phyloP scores from a whole-genome alignment of 2,797 vertebrate genomes.

The Petrocephalus sullivani region DNA sequence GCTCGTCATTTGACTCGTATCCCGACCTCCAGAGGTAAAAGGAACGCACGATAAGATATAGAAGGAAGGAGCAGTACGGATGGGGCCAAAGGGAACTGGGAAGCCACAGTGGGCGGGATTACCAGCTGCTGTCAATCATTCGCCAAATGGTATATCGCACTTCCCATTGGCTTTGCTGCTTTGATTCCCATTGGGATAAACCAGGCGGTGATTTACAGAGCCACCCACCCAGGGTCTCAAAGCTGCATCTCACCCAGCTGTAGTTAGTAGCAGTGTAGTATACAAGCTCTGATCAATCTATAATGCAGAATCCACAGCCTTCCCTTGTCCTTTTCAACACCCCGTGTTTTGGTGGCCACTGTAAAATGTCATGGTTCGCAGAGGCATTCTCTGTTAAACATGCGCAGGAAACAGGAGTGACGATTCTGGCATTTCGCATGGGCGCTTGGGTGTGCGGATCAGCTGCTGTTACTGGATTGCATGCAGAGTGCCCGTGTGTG shows the following conservation, averaged over 20 bases:
- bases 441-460: background rate
- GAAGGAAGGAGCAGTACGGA: background rate
- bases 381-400: background rate
- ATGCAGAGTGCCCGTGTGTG: background rate
- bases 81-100: background rate
- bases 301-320: background rate
- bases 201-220: background rate
- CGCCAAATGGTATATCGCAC: background rate
- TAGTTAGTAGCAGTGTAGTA: background rate
- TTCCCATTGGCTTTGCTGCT: background rate
- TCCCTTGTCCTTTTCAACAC: background rate
- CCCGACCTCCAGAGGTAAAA: too few relatives aligned
- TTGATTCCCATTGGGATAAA: background rate
- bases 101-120: background rate
- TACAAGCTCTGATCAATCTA: background rate
- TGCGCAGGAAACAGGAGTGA: background rate
- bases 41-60: too few relatives aligned
- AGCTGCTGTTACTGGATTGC: background rate
- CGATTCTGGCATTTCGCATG: background rate
- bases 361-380: background rate
- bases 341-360: background rate
- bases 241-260: slow-evolving; percentile 24
- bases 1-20: too few relatives aligned
- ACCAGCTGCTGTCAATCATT: background rate
- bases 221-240: background rate